phyloP scores from a whole-genome alignment of 2,113 vertebrate species.

The Melospiza georgiana region DNA sequence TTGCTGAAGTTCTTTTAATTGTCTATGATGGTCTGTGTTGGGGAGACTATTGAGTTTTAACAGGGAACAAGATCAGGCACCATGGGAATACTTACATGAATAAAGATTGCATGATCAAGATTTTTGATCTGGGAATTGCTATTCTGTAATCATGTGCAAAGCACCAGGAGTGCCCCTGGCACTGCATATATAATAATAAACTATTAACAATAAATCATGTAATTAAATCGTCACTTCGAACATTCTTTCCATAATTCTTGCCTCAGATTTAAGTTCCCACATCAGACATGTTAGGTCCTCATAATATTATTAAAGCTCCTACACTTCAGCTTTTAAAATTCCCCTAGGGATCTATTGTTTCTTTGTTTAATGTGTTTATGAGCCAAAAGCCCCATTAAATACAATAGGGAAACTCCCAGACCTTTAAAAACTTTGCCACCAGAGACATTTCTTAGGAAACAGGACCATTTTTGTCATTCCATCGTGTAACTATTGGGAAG shows the following conservation, averaged over 20 bases:
- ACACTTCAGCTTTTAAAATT: conserved; percentile 56
- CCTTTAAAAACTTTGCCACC: conserved; percentile 48
- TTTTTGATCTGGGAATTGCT: conserved; percentile 58
- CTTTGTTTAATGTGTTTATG: conserved; percentile 62
- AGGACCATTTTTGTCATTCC: conserved; percentile 47
- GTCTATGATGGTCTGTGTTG: neutral
- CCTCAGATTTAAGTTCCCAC: conserved; percentile 50
- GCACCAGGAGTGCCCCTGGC: conserved; percentile 56
- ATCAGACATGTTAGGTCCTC: conserved; percentile 52
- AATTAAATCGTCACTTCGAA: conserved; percentile 55
- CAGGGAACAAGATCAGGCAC: conserved; percentile 37
- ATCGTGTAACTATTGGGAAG: neutral
- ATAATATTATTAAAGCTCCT: conserved; percentile 59
- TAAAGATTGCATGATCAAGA: conserved; percentile 46
- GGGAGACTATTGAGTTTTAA: conserved; percentile 11
- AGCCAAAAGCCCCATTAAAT: conserved; percentile 46
- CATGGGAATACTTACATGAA: conserved; percentile 43
- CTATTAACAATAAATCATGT: conserved; percentile 59
- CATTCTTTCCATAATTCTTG: conserved; percentile 45
- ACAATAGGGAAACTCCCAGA: conserved; percentile 58
- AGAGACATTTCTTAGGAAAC: conserved; percentile 39
- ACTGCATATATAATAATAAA: conserved; percentile 57
- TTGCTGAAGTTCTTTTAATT: conserved; percentile 51
- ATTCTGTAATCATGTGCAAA: conserved; percentile 59
- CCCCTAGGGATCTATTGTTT: conserved; percentile 60